These are phyloP conservation scores for Digitonthophagus gazella DNA, from an alignment of 2,888 invertebrate genomes.

Conservation along the genomic window DNA sequence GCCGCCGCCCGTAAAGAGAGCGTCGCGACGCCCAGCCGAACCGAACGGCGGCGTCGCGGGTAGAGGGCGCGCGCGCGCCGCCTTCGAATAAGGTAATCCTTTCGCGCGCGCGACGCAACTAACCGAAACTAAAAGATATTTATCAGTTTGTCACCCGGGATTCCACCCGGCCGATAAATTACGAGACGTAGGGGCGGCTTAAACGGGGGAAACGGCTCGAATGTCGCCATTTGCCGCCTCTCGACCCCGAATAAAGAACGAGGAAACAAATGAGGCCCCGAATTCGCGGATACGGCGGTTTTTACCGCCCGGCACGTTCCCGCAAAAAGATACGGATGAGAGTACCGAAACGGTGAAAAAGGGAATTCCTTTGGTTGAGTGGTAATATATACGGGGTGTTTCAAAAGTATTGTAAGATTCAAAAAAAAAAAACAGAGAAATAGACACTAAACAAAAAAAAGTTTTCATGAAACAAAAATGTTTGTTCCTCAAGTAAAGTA, in stretches of 20 bases:
- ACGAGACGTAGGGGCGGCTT: constrained; percentile 2
- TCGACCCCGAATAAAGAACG: background rate
- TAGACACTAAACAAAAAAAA: too few species aligned
- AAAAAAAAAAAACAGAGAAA: too few species aligned
- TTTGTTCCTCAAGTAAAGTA: too few species aligned
- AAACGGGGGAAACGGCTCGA: background rate
- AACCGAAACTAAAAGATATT: constrained; percentile 27
- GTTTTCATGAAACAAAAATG: too few species aligned
- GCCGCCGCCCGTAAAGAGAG: background rate
- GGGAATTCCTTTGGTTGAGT: too few species aligned
- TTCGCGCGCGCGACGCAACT: constrained; percentile 21
- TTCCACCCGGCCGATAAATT: constrained; percentile 5
- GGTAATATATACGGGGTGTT: background rate
- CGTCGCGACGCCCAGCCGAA: background rate
- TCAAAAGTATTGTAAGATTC: background rate
- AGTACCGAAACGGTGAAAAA: background rate
- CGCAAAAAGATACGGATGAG: background rate
- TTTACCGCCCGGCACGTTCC: constrained; percentile 8
- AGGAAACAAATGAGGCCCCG: constrained; percentile 10
- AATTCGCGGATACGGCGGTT: constrained; percentile 4
- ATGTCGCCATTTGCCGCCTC: background rate
- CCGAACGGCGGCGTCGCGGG: background rate
- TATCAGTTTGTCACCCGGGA: constrained; percentile 24
- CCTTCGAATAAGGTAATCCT: constrained; percentile 21
- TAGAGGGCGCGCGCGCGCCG: background rate